phyloP scores from a whole-genome alignment of 2,888 invertebrate genomes.

The Heliconius aoede region DNA sequence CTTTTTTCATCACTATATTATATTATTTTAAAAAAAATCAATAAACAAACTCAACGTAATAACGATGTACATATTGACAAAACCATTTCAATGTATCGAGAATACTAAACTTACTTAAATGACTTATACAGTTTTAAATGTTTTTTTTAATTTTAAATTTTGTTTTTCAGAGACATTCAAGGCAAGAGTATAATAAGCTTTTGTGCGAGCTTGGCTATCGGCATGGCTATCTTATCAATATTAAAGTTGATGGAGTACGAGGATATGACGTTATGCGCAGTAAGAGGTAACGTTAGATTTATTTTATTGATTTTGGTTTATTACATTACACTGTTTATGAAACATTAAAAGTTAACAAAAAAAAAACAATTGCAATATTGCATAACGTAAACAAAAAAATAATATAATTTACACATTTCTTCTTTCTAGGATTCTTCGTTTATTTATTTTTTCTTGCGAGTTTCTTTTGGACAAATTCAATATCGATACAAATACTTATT shows the following conservation, averaged over 20 bases:
- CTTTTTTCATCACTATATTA: too few species aligned
- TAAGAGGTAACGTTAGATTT: conserved; percentile 59
- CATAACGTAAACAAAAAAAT: background rate
- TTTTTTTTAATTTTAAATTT: conserved; percentile 9
- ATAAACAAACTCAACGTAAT: too few species aligned
- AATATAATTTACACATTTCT: background rate
- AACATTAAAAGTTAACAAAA: background rate
- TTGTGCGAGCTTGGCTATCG: conserved; percentile 63
- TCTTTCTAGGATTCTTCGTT: conserved; percentile 75
- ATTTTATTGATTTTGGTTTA: background rate
- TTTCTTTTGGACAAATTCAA: conserved; percentile 88
- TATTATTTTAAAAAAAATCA: too few species aligned
- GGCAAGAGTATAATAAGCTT: conserved; percentile 74
- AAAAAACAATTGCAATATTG: background rate
- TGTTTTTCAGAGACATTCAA: conserved; percentile 67
- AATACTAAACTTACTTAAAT: too few species aligned
- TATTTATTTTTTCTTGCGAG: conserved; percentile 84
- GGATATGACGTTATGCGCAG: conserved; percentile 66
- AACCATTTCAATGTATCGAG: too few species aligned
- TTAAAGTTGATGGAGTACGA: conserved; percentile 62
- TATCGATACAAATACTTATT: conserved; percentile 86
- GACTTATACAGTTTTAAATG: too few species aligned
- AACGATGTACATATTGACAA: too few species aligned
- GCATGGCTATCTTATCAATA: conserved; percentile 60
- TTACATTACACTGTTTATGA: background rate